A percentile compares a stretch with the other conserved stretches of the same genome.
Evolutionary conservation across 1,140 invertebrate species (phyloP).

Genomic region (Drosophila rhopaloa): DNA sequence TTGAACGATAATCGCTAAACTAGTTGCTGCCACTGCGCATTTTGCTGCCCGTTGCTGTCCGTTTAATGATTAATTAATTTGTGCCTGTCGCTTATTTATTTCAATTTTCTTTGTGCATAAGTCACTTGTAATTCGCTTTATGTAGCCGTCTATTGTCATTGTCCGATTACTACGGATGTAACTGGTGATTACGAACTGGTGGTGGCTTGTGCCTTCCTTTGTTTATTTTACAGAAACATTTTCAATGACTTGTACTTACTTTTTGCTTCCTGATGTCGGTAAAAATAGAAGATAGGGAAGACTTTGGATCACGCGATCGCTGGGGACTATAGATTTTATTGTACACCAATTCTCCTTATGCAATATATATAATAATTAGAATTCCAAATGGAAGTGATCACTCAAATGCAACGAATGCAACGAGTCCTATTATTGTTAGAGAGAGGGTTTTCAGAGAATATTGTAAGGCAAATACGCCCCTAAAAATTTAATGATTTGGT

Average conservation of each 20-base stretch:
- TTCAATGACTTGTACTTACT: slow-evolving; percentile 40
- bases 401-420: slow-evolving; percentile 6
- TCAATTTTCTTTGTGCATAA: slow-evolving; percentile 53
- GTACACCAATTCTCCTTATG: slow-evolving; percentile 9
- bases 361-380: slow-evolving; percentile 22
- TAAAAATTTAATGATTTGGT: too few relatives aligned
- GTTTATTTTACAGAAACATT: slow-evolving; percentile 25
- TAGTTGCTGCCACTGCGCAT: slow-evolving; percentile 44
- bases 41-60: slow-evolving; percentile 10
- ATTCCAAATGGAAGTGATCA: slow-evolving; percentile 15
- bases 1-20: slow-evolving; percentile 45
- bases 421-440: slow-evolving; percentile 1
- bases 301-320: slow-evolving; percentile 33
- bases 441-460: neutral
- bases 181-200: slow-evolving; percentile 6
- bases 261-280: slow-evolving; percentile 31
- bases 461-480: neutral
- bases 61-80: slow-evolving; percentile 62
- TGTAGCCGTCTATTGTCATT: slow-evolving; percentile 38
- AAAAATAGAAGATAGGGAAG: slow-evolving; percentile 25
- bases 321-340: neutral
- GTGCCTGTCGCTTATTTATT: slow-evolving; percentile 16
- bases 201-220: slow-evolving; percentile 27
- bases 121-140: slow-evolving; percentile 39
- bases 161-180: slow-evolving; percentile 39